phyloP scores from a whole-genome alignment of 2,888 invertebrate species.

The Cyclophora albipunctata region DNA sequence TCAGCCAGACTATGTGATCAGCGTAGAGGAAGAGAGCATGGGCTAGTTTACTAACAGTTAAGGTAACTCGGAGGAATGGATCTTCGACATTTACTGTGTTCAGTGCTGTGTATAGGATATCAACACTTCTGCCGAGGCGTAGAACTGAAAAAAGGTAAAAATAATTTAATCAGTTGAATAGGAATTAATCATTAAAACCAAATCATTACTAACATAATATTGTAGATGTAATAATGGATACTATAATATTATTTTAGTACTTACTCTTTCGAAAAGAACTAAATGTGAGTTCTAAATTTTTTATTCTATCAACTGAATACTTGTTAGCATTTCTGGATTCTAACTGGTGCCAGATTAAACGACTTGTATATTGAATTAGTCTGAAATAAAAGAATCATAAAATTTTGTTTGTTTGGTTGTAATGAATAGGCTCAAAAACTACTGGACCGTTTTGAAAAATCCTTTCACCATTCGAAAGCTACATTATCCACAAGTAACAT shows the following conservation, averaged over 20 bases:
- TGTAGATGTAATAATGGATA: no score
- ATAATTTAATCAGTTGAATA: background rate
- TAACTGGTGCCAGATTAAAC: constrained; percentile 86
- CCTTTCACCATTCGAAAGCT: no score
- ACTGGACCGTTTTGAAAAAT: no score
- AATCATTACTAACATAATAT: no score
- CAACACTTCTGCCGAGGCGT: constrained; percentile 88
- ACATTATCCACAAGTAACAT: no score
- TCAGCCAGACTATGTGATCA: constrained; percentile 92
- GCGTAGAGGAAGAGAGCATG: constrained; percentile 86
- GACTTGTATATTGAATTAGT: constrained; percentile 87
- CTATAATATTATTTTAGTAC: constrained; percentile 8
- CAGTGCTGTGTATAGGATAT: constrained; percentile 84
- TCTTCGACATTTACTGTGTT: constrained; percentile 84
- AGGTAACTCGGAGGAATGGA: constrained; percentile 78
- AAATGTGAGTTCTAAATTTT: constrained; percentile 87
- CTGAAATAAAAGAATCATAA: constrained; percentile 57
- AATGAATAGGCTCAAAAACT: no score
- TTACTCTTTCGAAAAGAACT: constrained; percentile 91
- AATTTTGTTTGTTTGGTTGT: no score
- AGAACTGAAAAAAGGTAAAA: constrained; percentile 78
- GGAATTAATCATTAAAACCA: no score
- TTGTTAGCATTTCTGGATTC: constrained; percentile 77
- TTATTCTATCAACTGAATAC: constrained; percentile 82
- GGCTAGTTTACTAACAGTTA: constrained; percentile 86